Evolutionary conservation across 2,888 invertebrate species (phyloP).

Genomic region (Palloptera scutellata): DNA sequence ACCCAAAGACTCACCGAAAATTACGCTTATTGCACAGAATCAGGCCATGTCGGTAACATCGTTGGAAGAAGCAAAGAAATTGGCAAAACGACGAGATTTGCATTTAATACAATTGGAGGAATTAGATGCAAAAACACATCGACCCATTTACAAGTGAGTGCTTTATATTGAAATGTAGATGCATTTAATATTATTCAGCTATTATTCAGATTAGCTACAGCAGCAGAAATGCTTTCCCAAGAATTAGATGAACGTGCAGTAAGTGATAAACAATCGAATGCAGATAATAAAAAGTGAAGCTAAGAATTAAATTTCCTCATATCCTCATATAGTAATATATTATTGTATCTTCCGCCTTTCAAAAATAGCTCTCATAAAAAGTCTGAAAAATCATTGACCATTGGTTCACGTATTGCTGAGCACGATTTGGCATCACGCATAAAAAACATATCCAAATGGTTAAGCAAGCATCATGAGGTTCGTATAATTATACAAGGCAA

Average conservation of each 20-base stretch:
- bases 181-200: background rate
- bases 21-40: constrained; percentile 72
- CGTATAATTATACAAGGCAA: constrained; percentile 55
- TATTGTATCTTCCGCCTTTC: background rate
- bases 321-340: background rate
- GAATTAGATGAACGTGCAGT: constrained; percentile 56
- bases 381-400: constrained; percentile 71
- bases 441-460: constrained; percentile 73
- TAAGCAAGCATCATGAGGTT: constrained; percentile 74
- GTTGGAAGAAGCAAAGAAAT: constrained; percentile 74
- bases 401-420: constrained; percentile 71
- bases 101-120: constrained; percentile 76
- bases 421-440: constrained; percentile 73
- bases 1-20: constrained; percentile 59
- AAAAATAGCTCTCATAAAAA: constrained; percentile 60
- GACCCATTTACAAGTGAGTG: constrained; percentile 72
- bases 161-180: background rate
- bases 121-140: constrained; percentile 72
- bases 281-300: constrained; percentile 21
- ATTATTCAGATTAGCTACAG: constrained; percentile 69
- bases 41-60: constrained; percentile 70
- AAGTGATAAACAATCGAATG: background rate
- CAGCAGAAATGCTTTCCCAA: constrained; percentile 71
- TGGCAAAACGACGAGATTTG: constrained; percentile 74
- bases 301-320: background rate